phyloP scores from a whole-genome alignment of 2,888 invertebrate genomes.

The Acanthosepion pharaonis region DNA sequence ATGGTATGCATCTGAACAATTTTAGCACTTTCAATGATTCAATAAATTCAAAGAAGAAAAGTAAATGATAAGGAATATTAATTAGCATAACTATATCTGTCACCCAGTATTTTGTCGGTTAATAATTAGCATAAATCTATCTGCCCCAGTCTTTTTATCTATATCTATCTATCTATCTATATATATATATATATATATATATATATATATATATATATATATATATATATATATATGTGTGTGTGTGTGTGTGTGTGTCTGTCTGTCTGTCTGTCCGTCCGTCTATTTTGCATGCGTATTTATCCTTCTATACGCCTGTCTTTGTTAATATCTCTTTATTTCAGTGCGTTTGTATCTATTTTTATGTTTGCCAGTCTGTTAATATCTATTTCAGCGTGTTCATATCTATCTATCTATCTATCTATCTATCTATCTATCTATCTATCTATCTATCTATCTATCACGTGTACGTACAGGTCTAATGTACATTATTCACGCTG shows the following conservation, averaged over 20 bases:
- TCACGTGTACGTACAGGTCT: no score
- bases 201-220: not conserved
- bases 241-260: not conserved
- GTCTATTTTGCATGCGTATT: not conserved
- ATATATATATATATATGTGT: not conserved
- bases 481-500: no score
- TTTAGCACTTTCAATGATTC: no score
- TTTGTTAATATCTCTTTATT: no score
- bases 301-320: no score
- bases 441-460: no score
- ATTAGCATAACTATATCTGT: not conserved
- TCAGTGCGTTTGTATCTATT: no score
- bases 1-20: not conserved
- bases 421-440: not conserved
- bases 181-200: not conserved
- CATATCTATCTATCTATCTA: no score
- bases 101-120: not conserved
- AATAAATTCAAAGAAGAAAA: not conserved
- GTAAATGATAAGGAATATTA: not conserved
- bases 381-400: no score
- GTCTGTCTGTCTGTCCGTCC: not conserved
- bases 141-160: not conserved
- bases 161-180: not conserved
- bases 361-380: no score
- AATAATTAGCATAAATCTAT: not conserved